Percentiles rank a stretch among this genome's conserved stretches.
These are phyloP conservation scores for Tadarida brasiliensis DNA, from an alignment of 2,797 vertebrate species.

Conservation along the genomic window DNA sequence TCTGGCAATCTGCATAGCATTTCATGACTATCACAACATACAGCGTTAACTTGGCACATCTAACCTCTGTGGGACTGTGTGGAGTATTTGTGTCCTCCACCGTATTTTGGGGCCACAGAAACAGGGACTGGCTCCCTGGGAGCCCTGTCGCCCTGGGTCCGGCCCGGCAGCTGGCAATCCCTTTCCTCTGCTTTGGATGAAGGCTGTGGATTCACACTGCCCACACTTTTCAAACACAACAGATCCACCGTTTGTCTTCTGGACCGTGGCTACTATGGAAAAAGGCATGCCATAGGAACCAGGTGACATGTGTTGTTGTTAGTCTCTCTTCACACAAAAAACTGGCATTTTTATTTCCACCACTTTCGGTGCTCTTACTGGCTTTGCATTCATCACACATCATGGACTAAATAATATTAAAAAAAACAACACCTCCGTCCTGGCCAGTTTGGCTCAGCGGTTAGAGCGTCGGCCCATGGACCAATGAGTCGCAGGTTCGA, in stretches of 20 bases:
- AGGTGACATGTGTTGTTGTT: not conserved
- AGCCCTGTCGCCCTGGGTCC: not conserved
- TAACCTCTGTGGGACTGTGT: not conserved
- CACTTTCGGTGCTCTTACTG: not conserved
- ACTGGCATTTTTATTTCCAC: not conserved
- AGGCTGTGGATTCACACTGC: not conserved
- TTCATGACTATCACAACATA: too few relatives aligned
- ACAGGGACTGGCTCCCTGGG: not conserved
- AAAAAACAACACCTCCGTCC: not conserved
- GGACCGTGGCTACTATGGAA: not conserved
- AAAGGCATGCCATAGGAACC: not conserved
- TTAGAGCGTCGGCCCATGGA: too few relatives aligned
- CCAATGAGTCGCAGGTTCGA: too few relatives aligned
- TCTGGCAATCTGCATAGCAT: not conserved
- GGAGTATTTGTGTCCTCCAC: not conserved
- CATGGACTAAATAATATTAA: not conserved
- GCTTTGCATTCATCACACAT: not conserved
- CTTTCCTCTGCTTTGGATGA: not conserved
- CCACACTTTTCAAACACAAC: not conserved
- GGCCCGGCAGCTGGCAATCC: not conserved
- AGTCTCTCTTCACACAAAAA: not conserved
- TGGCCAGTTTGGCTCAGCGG: too few relatives aligned
- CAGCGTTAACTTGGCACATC: not conserved
- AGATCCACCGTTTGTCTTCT: not conserved
- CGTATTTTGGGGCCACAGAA: rapidly evolving